phyloP scores from a whole-genome alignment of 2,797 vertebrate genomes.

The Acanthis flammea region DNA sequence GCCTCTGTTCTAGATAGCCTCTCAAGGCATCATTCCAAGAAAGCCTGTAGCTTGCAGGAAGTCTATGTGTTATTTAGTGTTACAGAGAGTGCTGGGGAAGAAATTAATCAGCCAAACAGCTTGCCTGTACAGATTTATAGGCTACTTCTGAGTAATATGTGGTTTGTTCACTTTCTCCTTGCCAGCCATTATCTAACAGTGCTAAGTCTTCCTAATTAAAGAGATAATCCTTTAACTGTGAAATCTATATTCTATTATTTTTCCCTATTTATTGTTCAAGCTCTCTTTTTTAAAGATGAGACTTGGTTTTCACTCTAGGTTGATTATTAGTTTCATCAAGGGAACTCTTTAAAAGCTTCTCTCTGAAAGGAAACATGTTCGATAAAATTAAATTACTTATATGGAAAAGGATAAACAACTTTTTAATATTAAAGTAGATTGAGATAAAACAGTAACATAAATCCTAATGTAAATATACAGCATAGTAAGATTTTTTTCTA shows the following conservation, averaged over 20 bases:
- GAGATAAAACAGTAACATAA: not conserved
- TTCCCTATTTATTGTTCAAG: slow-evolving; percentile 46
- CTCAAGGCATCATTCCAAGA: not conserved
- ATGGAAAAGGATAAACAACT: not conserved
- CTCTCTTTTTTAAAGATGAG: not conserved
- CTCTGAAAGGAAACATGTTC: not conserved
- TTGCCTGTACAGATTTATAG: slow-evolving; percentile 35
- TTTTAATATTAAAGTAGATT: not conserved
- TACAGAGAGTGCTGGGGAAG: not conserved
- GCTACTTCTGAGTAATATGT: not conserved
- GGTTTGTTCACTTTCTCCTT: slow-evolving; percentile 27
- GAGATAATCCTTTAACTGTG: slow-evolving; percentile 43
- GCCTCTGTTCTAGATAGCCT: not conserved
- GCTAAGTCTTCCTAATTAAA: slow-evolving; percentile 62
- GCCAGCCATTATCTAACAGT: slow-evolving; percentile 9
- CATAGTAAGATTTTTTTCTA: not conserved
- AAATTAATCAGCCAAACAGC: slow-evolving; percentile 51
- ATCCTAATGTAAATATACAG: not conserved
- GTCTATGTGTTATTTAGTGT: not conserved
- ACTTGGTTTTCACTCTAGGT: slow-evolving; percentile 8
- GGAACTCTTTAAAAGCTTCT: not conserved
- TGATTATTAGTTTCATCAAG: slow-evolving; percentile 28
- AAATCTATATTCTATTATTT: slow-evolving; percentile 66
- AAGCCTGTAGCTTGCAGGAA: not conserved
- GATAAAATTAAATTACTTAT: slow-evolving; percentile 30